Evolutionary conservation across 2,888 invertebrate species (phyloP).

Genomic region (Drosophila anomalata): DNA sequence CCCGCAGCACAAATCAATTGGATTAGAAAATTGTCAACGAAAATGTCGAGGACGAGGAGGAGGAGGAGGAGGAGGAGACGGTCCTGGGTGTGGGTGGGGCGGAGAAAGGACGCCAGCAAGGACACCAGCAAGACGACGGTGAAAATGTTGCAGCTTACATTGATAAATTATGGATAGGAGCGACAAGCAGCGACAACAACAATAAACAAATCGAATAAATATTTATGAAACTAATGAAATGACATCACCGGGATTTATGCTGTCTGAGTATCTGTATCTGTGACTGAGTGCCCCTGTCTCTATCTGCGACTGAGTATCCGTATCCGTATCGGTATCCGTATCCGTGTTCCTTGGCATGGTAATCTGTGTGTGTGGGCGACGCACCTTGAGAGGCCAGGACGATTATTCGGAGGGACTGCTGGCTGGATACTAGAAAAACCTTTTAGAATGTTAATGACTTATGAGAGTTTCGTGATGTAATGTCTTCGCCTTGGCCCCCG

Average conservation of each 20-base stretch:
- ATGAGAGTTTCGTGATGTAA: constrained; percentile 60
- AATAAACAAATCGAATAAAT: constrained; percentile 70
- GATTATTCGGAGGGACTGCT: no score
- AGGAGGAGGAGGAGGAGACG: not conserved
- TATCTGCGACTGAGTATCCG: not conserved
- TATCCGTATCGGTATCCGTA: not conserved
- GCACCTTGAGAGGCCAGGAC: constrained; percentile 36
- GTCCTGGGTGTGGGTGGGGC: not conserved
- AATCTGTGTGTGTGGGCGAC: constrained; percentile 18
- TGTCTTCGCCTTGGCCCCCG: constrained; percentile 34
- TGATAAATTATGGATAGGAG: constrained; percentile 74
- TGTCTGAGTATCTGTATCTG: constrained; percentile 10
- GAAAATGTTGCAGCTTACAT: constrained; percentile 68
- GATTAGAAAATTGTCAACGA: constrained; percentile 77
- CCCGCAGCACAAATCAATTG: constrained; percentile 78
- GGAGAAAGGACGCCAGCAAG: constrained; percentile 29
- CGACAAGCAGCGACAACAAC: constrained; percentile 53
- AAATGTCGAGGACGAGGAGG: constrained; percentile 30
- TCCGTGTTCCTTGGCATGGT: constrained; percentile 15
- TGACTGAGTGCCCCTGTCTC: not conserved
- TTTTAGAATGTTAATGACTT: constrained; percentile 78
- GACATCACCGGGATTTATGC: constrained; percentile 60
- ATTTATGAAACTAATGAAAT: constrained; percentile 79
- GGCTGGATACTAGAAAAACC: constrained; percentile 63
- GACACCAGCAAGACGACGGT: constrained; percentile 25